These are phyloP conservation scores for Percina caprodes DNA, from an alignment of 2,113 vertebrate genomes.

Conservation along the genomic window DNA sequence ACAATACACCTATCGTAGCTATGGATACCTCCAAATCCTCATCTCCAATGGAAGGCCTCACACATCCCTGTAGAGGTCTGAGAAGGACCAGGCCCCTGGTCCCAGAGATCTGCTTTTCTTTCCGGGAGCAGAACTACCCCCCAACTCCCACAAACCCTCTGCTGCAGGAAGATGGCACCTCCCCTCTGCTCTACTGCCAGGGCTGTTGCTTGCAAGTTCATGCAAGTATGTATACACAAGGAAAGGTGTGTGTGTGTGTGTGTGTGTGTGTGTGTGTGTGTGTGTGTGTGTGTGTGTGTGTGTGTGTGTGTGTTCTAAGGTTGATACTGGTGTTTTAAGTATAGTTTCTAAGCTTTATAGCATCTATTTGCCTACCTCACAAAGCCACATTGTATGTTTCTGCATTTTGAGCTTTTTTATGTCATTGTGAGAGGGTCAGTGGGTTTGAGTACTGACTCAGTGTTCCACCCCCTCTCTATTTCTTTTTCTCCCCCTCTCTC, in stretches of 20 bases:
- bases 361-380: constrained; percentile 15
- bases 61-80: constrained; percentile 13
- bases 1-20: constrained; percentile 29
- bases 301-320: too few species aligned
- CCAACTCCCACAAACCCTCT: constrained; percentile 91
- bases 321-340: constrained; percentile 1
- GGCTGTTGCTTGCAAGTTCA: constrained; percentile 93
- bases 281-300: not conserved
- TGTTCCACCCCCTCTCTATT: constrained; percentile 51
- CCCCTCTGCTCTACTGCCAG: constrained; percentile 91
- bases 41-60: constrained; percentile 15
- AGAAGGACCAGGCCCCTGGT: constrained; percentile 89
- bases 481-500: constrained; percentile 16
- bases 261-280: not conserved
- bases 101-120: constrained; percentile 97
- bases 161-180: constrained; percentile 94
- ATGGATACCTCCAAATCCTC: constrained; percentile 17
- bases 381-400: constrained; percentile 41
- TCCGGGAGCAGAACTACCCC: constrained; percentile 91
- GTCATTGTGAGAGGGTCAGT: constrained; percentile 61
- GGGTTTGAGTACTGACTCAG: constrained; percentile 71
- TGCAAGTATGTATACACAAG: constrained; percentile 89
- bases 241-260: not conserved
- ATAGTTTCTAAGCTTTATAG: constrained; percentile 1
- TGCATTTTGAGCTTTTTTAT: constrained; percentile 39